Evolutionary conservation across 2,797 vertebrate species (phyloP).

Genomic region (Centropyge bicolor): DNA sequence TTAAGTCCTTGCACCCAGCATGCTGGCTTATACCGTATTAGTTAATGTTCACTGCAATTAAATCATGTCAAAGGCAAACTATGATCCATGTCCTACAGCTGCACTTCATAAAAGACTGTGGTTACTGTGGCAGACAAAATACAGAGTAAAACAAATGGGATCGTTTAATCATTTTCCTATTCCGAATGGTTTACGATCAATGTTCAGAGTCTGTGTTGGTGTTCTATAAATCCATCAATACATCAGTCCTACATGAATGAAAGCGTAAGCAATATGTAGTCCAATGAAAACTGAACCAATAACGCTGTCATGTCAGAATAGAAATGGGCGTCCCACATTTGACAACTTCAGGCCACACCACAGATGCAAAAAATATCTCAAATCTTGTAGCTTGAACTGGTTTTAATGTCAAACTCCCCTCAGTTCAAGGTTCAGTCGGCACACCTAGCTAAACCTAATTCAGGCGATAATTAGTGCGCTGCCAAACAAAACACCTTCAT

Average conservation of each 20-base stretch:
- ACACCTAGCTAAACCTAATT: neutral
- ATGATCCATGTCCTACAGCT: neutral
- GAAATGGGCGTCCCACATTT: neutral
- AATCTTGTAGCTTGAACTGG: neutral
- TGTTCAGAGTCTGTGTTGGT: conserved; percentile 4
- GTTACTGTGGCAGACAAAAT: neutral
- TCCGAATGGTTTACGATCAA: neutral
- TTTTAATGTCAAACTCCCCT: conserved; percentile 2
- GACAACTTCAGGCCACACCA: neutral
- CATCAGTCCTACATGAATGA: neutral
- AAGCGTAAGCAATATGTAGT: neutral
- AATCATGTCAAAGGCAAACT: neutral
- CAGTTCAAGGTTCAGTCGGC: neutral
- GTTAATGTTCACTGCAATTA: neutral
- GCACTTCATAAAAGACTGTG: neutral
- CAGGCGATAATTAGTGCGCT: neutral
- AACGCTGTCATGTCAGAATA: neutral
- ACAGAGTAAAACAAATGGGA: neutral
- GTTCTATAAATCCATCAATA: conserved; percentile 7
- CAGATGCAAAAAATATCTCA: neutral
- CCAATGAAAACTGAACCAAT: neutral
- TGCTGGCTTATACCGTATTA: neutral
- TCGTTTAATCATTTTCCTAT: neutral
- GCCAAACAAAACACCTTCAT: conserved; percentile 2
- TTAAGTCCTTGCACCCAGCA: neutral